Evolutionary conservation across 2,797 vertebrate genomes (phyloP).

Genomic region (Lacerta bilineata): DNA sequence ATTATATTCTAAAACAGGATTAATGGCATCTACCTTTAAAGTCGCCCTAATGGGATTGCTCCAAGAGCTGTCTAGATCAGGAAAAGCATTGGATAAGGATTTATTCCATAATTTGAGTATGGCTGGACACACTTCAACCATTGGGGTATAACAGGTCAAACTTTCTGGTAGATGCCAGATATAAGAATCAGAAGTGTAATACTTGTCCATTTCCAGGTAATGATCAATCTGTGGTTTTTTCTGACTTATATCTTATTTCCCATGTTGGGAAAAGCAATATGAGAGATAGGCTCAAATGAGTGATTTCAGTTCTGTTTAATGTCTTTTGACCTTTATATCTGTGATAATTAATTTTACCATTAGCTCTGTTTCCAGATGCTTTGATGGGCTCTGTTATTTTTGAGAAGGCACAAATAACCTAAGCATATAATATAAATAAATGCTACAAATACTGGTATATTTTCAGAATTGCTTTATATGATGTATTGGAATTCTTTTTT

Average conservation of each 20-base stretch:
- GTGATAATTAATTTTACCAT: background rate
- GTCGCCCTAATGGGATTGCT: background rate
- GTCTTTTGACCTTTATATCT: rapidly evolving
- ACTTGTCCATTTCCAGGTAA: no score
- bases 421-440: background rate
- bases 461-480: background rate
- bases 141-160: no score
- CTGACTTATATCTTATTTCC: background rate
- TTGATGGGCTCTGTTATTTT: background rate
- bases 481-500: background rate
- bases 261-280: background rate
- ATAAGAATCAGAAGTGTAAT: no score
- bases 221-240: no score
- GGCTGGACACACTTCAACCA: background rate
- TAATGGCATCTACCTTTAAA: background rate
- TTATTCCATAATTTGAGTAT: background rate
- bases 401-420: background rate
- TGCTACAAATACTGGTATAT: background rate
- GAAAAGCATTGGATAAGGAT: background rate
- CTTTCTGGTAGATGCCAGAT: no score
- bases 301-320: conserved; percentile 46
- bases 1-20: background rate
- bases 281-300: background rate
- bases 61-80: no score
- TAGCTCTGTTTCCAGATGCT: rapidly evolving